Base-by-base conservation (phyloP, 2,888 invertebrate species). In the Diplolepis rosae region DNA sequence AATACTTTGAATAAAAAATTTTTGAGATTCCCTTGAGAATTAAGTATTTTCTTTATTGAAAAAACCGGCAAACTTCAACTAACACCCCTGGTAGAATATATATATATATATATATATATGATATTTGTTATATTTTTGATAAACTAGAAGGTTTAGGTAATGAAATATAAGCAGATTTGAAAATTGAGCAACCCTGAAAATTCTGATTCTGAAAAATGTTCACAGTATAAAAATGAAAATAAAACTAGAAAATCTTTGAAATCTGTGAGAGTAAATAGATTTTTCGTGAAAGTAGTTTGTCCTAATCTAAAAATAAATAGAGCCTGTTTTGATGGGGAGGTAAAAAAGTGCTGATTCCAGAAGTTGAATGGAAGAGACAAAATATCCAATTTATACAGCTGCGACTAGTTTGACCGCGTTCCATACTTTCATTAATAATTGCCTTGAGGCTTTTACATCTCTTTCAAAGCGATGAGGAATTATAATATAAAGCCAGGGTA, bases 291-390 rank as follows among this genome's bases (percentile, higher is more conserved):
- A 48, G 22, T 22, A 11, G 22, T 48, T 48, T 4, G 48, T 7
- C 0, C 9, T 18, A n/a, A n/a, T n/a, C 18, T 48, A 48, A 4
- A 48, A 9, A 48, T 48, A 48, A 1, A 48, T 22, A 22, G 9
- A 4, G 22, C 22, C 22, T 11, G 22, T 48, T 48, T 48, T 48
- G 4, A 48, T 48, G 9, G 1, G 11, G 11, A 48, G 48, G 1
- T 48, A 48, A 22, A 22, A 48, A 48, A 22, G 9, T 22, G 22
- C 22, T 22, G 0, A 48, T 22, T 48, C 7, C 9, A 48, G 0
- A 48, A 39, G 52, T 45, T 71, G 69, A 71, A 48, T 48, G 4
- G 22, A 18, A 11, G 22, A 9, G 3, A 48, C 48, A 48, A n/a
- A n/a, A 15, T 48, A 22, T 22, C 22, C 18, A 48, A 22, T 45